These are phyloP conservation scores for Crossocerus cetratus DNA, from an alignment of 2,888 invertebrate species.

Conservation along the genomic window DNA sequence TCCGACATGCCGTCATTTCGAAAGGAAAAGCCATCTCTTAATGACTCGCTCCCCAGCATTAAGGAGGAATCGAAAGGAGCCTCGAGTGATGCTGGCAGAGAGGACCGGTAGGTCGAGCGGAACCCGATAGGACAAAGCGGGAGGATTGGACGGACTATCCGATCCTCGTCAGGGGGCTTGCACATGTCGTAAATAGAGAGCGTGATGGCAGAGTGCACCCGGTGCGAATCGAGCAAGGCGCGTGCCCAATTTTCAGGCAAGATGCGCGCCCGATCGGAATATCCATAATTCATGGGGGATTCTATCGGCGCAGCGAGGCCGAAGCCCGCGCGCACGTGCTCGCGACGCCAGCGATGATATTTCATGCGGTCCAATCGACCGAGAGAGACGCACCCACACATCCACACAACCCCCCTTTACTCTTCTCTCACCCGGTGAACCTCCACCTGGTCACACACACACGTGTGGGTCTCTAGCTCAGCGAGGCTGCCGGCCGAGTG, in stretches of 20 bases:
- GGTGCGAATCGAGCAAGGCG: background rate
- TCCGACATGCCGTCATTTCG: too few relatives aligned
- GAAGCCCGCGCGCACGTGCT: background rate
- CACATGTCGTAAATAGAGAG: background rate
- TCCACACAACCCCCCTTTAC: background rate
- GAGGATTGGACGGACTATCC: background rate
- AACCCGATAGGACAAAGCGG: background rate
- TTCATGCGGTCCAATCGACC: background rate
- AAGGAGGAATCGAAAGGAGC: too few relatives aligned
- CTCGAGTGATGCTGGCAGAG: too few relatives aligned
- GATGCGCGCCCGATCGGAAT: background rate
- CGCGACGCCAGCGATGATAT: slow-evolving; percentile 3
- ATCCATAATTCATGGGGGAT: slow-evolving; percentile 2
- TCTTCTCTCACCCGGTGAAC: slow-evolving; percentile 33
- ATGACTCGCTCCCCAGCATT: too few relatives aligned
- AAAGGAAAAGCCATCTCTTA: too few relatives aligned
- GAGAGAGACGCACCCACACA: background rate
- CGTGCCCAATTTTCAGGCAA: background rate
- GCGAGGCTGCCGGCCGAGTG: background rate
- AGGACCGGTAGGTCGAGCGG: background rate
- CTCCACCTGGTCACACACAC: background rate
- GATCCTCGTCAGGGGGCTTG: background rate
- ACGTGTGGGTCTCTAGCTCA: too few relatives aligned
- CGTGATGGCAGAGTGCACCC: background rate
- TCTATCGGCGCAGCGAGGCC: background rate